A percentile compares a stretch with the other conserved stretches of the same genome.
phyloP scores from a whole-genome alignment of 2,797 vertebrate species.

The Crocodylus rhombifer region DNA sequence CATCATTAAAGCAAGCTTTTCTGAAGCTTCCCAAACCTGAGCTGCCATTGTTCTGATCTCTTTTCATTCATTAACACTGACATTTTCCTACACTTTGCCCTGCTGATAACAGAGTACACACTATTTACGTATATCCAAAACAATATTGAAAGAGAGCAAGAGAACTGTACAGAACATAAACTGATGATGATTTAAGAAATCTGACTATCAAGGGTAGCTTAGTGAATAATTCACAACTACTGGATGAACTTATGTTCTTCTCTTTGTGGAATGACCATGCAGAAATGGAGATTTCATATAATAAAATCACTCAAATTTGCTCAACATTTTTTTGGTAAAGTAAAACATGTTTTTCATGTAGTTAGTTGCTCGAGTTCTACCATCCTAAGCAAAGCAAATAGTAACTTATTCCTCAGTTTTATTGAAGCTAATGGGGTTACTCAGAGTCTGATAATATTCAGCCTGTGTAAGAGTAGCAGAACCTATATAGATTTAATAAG shows the following conservation, averaged over 20 bases:
- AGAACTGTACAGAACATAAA: background rate
- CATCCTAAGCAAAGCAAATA: background rate
- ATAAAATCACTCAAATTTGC: conserved; percentile 9
- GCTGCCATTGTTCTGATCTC: conserved; percentile 50
- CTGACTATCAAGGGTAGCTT: conserved; percentile 22
- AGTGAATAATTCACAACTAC: conserved; percentile 56
- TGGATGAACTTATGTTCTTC: background rate
- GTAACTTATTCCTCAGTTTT: background rate
- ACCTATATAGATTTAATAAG: background rate
- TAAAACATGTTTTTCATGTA: background rate
- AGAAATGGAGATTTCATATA: background rate
- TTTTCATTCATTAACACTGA: conserved; percentile 47
- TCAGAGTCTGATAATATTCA: background rate
- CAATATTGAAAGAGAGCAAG: background rate
- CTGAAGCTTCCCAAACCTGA: conserved; percentile 50
- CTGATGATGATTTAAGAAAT: background rate
- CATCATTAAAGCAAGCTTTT: conserved; percentile 2
- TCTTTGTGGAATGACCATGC: background rate
- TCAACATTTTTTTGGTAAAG: background rate
- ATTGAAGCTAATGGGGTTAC: background rate
- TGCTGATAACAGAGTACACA: conserved; percentile 34
- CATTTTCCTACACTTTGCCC: conserved; percentile 35
- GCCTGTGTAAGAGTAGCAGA: background rate
- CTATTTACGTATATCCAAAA: conserved; percentile 19
- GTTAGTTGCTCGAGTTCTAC: background rate